Percentiles rank a stretch among this genome's conserved stretches.
Evolutionary conservation across 2,797 vertebrate species (phyloP).

Genomic region (Toxotes lorentzi): DNA sequence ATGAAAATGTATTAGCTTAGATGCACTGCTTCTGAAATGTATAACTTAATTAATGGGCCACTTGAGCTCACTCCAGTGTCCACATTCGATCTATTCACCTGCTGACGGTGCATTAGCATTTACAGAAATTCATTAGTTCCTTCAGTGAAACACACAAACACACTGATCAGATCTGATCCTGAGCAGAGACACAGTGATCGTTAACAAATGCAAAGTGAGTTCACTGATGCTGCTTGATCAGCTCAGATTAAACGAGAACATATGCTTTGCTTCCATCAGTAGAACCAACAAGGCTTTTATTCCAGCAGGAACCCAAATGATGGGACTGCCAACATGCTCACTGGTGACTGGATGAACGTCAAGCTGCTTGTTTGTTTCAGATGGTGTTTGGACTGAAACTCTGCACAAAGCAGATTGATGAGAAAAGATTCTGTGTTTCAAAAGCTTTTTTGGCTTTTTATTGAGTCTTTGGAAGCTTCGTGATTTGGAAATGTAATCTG

Average conservation of each 20-base stretch:
- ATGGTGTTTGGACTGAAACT: constrained; percentile 22
- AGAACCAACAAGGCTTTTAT: constrained; percentile 1
- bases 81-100: too few species aligned
- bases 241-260: neutral
- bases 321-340: constrained; percentile 1
- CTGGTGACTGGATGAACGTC: constrained; percentile 11
- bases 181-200: neutral
- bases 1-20: neutral
- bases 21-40: neutral
- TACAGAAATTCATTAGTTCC: neutral
- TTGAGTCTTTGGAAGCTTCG: constrained; percentile 2
- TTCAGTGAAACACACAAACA: neutral
- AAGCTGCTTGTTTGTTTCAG: constrained; percentile 37
- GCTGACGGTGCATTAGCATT: neutral
- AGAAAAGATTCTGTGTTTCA: neutral
- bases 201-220: neutral
- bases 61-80: neutral
- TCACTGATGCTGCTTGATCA: neutral
- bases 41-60: neutral
- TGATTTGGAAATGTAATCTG: constrained; percentile 23
- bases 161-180: neutral
- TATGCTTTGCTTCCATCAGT: neutral
- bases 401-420: neutral
- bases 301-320: constrained; percentile 34
- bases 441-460: neutral